phyloP scores from a whole-genome alignment of 2,888 invertebrate genomes.

The Noctua comes region DNA sequence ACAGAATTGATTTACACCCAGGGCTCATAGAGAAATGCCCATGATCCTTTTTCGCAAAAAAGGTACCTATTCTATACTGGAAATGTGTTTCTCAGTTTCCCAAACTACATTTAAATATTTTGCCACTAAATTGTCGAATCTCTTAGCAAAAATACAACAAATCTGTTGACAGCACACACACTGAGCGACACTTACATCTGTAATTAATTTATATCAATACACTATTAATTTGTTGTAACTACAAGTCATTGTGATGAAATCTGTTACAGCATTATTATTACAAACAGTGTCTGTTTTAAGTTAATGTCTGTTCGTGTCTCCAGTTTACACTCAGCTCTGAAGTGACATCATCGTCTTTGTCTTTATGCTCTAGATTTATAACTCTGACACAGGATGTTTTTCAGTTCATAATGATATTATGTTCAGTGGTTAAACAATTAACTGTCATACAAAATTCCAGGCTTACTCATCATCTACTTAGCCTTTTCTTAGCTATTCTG shows the following conservation, averaged over 20 bases:
- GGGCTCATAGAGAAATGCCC: not conserved
- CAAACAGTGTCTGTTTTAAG: conserved; percentile 4
- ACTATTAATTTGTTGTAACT: conserved; percentile 1
- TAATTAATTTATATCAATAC: conserved; percentile 22
- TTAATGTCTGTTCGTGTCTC: not conserved
- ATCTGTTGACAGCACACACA: conserved; percentile 7
- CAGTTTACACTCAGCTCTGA: not conserved
- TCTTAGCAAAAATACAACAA: not conserved
- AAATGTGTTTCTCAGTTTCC: not conserved
- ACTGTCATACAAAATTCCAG: not conserved
- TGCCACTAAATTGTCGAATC: not conserved
- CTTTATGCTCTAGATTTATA: not conserved
- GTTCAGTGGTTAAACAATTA: conserved; percentile 30
- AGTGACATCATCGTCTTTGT: conserved; percentile 46
- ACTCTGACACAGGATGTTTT: conserved; percentile 12
- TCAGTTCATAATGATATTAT: conserved; percentile 1
- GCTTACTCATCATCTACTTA: not conserved
- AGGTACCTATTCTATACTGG: not conserved
- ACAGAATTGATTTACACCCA: not conserved
- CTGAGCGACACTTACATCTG: conserved; percentile 1
- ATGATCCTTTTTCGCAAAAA: not conserved
- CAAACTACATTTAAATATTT: not conserved
- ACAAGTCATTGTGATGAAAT: conserved; percentile 21
- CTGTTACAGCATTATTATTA: conserved; percentile 31
- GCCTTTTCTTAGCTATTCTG: not conserved